phyloP scores from a whole-genome alignment of 2,113 vertebrate species.

The Actinemys pallida region DNA sequence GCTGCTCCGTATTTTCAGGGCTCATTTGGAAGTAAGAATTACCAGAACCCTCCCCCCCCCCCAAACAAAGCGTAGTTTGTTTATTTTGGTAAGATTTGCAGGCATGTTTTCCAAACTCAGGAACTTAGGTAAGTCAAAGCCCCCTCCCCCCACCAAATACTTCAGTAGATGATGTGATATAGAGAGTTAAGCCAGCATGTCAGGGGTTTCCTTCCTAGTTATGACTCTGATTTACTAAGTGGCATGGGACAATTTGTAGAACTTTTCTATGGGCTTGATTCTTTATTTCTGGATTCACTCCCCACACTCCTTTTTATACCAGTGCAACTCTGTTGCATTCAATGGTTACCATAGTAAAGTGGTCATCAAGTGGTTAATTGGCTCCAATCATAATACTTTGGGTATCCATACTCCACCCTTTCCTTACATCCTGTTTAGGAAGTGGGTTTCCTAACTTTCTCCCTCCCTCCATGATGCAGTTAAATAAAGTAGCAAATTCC shows the following conservation, averaged over 20 bases:
- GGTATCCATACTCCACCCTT: no score
- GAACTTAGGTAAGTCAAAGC: background rate
- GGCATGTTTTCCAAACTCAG: background rate
- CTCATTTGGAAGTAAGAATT: background rate
- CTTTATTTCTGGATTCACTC: background rate
- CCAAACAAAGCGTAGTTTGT: background rate
- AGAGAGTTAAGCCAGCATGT: background rate
- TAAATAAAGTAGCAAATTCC: no score
- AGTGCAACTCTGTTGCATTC: background rate
- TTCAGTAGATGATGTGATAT: background rate
- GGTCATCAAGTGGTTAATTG: no score
- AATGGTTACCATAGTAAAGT: no score
- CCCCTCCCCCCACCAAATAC: background rate
- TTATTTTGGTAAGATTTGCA: background rate
- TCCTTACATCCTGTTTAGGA: no score
- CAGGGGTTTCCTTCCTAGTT: background rate
- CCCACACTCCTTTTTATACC: background rate
- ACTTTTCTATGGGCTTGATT: background rate
- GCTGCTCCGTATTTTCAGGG: background rate
- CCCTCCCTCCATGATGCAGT: no score
- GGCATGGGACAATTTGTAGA: background rate
- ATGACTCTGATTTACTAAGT: background rate
- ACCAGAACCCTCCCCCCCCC: background rate
- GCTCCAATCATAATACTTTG: no score
- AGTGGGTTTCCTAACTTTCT: no score